Evolutionary conservation across 2,797 vertebrate species (phyloP).

Genomic region (Gallinago solitaria): DNA sequence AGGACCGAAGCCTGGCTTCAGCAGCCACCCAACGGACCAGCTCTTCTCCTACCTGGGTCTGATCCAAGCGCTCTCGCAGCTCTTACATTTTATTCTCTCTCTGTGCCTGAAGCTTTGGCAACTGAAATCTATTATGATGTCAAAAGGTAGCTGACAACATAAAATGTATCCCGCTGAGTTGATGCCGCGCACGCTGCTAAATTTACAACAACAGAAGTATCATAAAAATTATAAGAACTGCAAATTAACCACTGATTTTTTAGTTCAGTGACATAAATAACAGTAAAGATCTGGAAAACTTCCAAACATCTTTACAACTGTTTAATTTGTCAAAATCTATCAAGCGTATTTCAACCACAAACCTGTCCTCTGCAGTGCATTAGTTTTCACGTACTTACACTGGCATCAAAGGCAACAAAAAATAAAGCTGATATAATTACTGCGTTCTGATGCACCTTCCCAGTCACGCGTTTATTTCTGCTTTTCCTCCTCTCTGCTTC

Average conservation of each 20-base stretch:
- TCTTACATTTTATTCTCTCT: constrained; percentile 52
- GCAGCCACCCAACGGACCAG: rapidly evolving
- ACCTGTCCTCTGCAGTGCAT: constrained; percentile 69
- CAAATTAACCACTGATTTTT: constrained; percentile 78
- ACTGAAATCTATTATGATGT: constrained; percentile 81
- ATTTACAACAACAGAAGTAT: constrained; percentile 79
- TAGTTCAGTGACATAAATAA: constrained; percentile 78
- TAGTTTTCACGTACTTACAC: constrained; percentile 42
- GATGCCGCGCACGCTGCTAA: constrained; percentile 65
- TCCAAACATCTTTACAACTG: constrained; percentile 78
- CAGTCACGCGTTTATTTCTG: background rate
- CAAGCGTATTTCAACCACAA: constrained; percentile 74
- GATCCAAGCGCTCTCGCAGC: constrained; percentile 41
- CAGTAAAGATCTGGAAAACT: constrained; percentile 75
- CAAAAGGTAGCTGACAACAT: constrained; percentile 81
- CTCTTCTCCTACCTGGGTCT: constrained; percentile 8
- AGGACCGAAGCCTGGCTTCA: background rate
- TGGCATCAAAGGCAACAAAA: constrained; percentile 53
- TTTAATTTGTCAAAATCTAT: constrained; percentile 81
- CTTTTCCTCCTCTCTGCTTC: constrained; percentile 23
- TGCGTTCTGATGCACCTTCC: constrained; percentile 22
- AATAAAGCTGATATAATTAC: constrained; percentile 50
- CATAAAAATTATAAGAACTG: constrained; percentile 79
- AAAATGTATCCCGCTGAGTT: constrained; percentile 75
- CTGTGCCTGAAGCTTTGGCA: constrained; percentile 64